These are phyloP conservation scores for Nibea albiflora DNA, from an alignment of 2,113 vertebrate genomes.

Conservation along the genomic window DNA sequence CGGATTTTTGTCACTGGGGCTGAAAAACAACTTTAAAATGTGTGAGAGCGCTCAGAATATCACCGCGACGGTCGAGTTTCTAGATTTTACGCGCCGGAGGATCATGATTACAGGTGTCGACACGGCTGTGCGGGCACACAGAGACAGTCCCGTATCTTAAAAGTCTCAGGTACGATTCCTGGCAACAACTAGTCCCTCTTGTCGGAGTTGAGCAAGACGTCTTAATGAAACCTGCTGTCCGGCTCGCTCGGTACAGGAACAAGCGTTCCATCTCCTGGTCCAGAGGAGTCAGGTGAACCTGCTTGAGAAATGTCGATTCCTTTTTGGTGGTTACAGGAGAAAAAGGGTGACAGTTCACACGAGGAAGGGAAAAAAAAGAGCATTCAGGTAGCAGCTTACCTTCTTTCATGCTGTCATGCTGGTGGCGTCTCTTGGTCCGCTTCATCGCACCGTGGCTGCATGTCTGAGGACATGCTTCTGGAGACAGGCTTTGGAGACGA, in stretches of 20 bases:
- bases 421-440: constrained; percentile 71
- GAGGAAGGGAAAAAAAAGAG: too few relatives aligned
- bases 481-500: constrained; percentile 72
- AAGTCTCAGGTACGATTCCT: constrained; percentile 21
- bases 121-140: not conserved
- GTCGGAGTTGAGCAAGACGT: constrained; percentile 31
- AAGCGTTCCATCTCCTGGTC: not conserved
- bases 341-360: not conserved
- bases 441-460: constrained; percentile 77
- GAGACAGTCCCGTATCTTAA: not conserved
- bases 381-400: constrained; percentile 62
- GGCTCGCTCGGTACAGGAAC: not conserved
- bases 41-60: not conserved
- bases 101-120: constrained; percentile 8
- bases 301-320: constrained; percentile 17
- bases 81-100: constrained; percentile 38
- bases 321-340: not conserved
- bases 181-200: not conserved
- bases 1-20: too few relatives aligned
- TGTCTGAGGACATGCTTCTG: constrained; percentile 82
- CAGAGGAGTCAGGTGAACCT: constrained; percentile 2
- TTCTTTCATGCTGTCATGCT: constrained; percentile 67
- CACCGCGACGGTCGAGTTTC: not conserved
- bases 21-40: constrained; percentile 14
- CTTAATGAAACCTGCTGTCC: not conserved